Base-by-base conservation (phyloP, 2,113 vertebrate genomes). In the Alethe castanea region DNA sequence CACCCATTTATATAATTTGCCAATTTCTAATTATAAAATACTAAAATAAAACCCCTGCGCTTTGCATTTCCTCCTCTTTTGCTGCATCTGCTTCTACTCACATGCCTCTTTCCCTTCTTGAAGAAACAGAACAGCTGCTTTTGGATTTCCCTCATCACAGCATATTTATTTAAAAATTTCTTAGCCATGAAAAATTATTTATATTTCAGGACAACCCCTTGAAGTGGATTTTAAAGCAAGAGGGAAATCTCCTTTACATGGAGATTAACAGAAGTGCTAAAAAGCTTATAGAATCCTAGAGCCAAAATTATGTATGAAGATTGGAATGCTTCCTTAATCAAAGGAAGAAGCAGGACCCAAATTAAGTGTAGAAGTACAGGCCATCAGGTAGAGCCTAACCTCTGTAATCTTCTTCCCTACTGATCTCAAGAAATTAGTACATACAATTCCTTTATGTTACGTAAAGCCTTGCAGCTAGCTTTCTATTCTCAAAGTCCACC, bases 61-160 rank as follows among this genome's bases (percentile, higher is more conserved):
- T 88, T 90, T 94, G 92, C 95, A 95, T 95, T 96, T 96, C 76
- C 82, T 87, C 69, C 52, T 83, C 76, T 50, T 23, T 73, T 70
- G 52, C 85, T 2, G 3, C 95, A 96, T 93, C 88, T 90, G 92
- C 80, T 94, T 66, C 92, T 94, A 76, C 81, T 96, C 87, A 96
- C 29, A 90, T 85, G 61, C 38, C 40, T 91, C 56, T 80, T 85
- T 82, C 20, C 82, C 50, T 77, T 80, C 76, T 77, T 59, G 50
- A 86, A 94, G 67, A 52, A 93, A 25, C 18, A 71, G 24, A 92
- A 44, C 87, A 94, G 88, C 94, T 96, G 93, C 28, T 87, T 93
- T 95, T 95, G 93, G 94, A 95, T 96, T 96, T 97, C 81, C 95
- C 90, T 92, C 88, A 95, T 95, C 81, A 96, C 62, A 95, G 62